Conservation (phyloP, 2,113 vertebrate species). For the Chaetops frenatus region DNA sequence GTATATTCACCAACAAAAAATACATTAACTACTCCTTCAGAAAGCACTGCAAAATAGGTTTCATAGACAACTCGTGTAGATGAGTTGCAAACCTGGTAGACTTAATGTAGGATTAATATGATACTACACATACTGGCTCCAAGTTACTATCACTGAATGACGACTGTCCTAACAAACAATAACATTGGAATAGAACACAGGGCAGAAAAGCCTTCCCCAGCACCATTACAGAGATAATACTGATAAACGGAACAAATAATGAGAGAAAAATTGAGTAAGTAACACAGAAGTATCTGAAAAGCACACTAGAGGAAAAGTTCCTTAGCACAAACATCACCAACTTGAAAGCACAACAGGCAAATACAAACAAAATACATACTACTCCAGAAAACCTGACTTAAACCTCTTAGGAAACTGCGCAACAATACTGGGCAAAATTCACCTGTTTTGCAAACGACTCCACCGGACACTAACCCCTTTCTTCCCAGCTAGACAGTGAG, state of each 20-base stretch:
- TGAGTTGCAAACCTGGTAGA: not conserved
- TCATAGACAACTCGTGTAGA: not conserved
- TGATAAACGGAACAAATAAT: not conserved
- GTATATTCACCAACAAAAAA: not conserved
- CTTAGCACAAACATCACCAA: not conserved
- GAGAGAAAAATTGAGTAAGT: fast-evolving
- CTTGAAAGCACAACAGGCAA: fast-evolving
- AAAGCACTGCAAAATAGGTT: not conserved
- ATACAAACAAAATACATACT: not conserved
- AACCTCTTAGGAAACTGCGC: not conserved
- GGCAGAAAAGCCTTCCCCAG: not conserved
- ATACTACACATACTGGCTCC: not conserved
- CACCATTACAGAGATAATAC: fast-evolving
- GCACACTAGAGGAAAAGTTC: fast-evolving
- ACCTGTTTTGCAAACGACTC: not conserved
- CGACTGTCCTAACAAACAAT: not conserved
- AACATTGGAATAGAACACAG: fast-evolving
- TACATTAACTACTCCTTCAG: not conserved
- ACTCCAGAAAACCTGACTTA: not conserved
- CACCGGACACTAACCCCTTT: fast-evolving
- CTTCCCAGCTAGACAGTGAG: not conserved
- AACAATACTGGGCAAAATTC: fast-evolving
- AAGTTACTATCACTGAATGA: not conserved
- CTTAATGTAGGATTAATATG: not conserved
- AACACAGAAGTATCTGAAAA: not conserved